These are phyloP conservation scores for Slavum lentiscoides DNA, from an alignment of 2,888 invertebrate genomes.

Conservation along the genomic window DNA sequence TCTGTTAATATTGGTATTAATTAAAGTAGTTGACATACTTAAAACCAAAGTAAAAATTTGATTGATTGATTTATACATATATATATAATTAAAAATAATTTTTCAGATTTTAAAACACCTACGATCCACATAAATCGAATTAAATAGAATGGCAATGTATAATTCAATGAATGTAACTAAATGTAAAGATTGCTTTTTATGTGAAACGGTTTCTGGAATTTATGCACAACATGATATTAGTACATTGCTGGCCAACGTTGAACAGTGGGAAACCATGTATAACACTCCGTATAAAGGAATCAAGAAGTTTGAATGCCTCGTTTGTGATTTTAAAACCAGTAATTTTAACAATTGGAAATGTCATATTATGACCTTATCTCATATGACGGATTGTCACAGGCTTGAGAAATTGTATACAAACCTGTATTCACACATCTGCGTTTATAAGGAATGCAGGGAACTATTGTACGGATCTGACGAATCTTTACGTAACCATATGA, in stretches of 20 bases:
- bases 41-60: too few relatives aligned
- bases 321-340: slow-evolving; percentile 15
- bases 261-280: neutral
- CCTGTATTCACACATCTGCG: neutral
- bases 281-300: neutral
- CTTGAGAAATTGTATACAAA: neutral
- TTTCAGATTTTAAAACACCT: slow-evolving; percentile 13
- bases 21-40: too few relatives aligned
- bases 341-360: slow-evolving; percentile 21
- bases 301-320: neutral
- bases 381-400: neutral
- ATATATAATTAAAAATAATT: neutral
- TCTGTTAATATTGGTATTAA: too few relatives aligned
- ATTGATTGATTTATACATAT: too few relatives aligned
- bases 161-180: neutral
- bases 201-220: neutral
- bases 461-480: slow-evolving; percentile 1
- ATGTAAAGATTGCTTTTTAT: slow-evolving; percentile 9
- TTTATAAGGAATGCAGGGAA: neutral
- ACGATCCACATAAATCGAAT: too few relatives aligned
- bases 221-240: neutral
- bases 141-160: neutral
- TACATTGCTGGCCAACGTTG: neutral
- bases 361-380: slow-evolving; percentile 37
- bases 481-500: neutral